Base-by-base conservation (phyloP, 53 echinoderm and acorn worm species). In the Echinometra lucunter region DNA sequence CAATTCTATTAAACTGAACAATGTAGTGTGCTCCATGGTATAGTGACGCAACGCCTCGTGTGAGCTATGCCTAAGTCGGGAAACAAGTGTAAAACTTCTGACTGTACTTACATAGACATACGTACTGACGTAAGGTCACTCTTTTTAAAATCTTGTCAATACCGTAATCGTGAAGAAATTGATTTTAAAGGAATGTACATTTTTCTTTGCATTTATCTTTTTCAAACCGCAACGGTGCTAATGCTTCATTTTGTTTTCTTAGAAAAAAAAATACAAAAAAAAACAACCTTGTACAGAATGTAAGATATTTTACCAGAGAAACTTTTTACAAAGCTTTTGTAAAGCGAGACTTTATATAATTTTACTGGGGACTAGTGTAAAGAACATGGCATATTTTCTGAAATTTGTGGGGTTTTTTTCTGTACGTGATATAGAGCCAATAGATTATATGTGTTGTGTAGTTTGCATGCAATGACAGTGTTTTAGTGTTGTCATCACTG, bases 271-370 rank as follows among this genome's bases (percentile, higher is more conserved):
- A 45, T 74, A 45, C 3, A 25, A 56, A 32, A 49, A 74, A 21
- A 92, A 45, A 92, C 28, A 92, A 92, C 45, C 37, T 40, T 92
- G 92, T 92, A 92, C 57, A 92, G 60, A 92, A 21, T 92, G 92
- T 92, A 92, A 75, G 57, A 92, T 92, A 92, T 92, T 92, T 92
- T 92, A 92, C 92, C 92, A 92, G 92, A 92, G 92, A 92, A 92
- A 75, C 92, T 92, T 92, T 92, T 92, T 92, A 92, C 92, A 92
- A 92, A 92, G 92, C 92, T 92, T 92, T 92, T 92, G 92, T 92
- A 92, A 92, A 92, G 92, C 80, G 57, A 92, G 92, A 92, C 78
- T 74, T 75, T 92, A 92, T 92, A 75, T 92, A 45, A 75, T 92
- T 92, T 92, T 92, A 92, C 78, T 53, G 70, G 92, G 92, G 92